Conservation (phyloP, 2,888 invertebrate species). For the Hypomecis punctinalis region DNA sequence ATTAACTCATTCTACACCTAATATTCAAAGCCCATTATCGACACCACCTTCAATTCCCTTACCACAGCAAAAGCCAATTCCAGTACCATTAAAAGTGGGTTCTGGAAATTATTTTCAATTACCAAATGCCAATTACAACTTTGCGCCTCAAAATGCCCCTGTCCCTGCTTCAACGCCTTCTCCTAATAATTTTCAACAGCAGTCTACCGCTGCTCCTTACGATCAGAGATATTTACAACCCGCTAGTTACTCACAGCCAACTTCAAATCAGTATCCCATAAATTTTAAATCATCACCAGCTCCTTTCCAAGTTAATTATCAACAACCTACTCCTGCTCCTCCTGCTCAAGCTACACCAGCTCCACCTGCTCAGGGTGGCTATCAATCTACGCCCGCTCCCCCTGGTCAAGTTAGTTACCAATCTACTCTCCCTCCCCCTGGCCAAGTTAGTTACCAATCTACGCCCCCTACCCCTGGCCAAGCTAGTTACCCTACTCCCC, state of each 20-base stretch:
- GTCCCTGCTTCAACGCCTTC: slow-evolving; percentile 16
- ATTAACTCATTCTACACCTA: slow-evolving; percentile 14
- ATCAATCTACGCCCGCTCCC: slow-evolving; percentile 3
- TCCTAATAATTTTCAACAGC: slow-evolving; percentile 20
- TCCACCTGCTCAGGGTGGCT: not conserved
- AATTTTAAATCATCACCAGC: slow-evolving; percentile 17
- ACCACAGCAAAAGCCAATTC: slow-evolving; percentile 28
- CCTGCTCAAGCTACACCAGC: not conserved
- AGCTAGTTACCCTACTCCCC: not conserved
- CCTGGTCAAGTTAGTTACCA: slow-evolving; percentile 4
- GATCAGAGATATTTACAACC: slow-evolving; percentile 25
- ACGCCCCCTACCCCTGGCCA: not conserved
- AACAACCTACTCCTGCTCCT: not conserved
- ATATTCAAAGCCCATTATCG: slow-evolving; percentile 2
- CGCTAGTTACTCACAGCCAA: slow-evolving; percentile 8
- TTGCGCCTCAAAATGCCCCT: slow-evolving; percentile 23
- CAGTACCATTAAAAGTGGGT: slow-evolving; percentile 34
- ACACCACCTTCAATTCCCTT: not conserved
- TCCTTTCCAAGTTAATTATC: slow-evolving; percentile 10
- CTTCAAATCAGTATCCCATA: slow-evolving; percentile 2
- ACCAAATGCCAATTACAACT: slow-evolving; percentile 18
- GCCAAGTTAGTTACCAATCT: not conserved
- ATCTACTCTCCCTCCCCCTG: slow-evolving; percentile 3
- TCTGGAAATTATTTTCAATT: slow-evolving; percentile 20
- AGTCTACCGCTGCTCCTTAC: slow-evolving; percentile 9